Evolutionary conservation across 2,888 invertebrate species (phyloP).

Genomic region (Coleophora deauratella): DNA sequence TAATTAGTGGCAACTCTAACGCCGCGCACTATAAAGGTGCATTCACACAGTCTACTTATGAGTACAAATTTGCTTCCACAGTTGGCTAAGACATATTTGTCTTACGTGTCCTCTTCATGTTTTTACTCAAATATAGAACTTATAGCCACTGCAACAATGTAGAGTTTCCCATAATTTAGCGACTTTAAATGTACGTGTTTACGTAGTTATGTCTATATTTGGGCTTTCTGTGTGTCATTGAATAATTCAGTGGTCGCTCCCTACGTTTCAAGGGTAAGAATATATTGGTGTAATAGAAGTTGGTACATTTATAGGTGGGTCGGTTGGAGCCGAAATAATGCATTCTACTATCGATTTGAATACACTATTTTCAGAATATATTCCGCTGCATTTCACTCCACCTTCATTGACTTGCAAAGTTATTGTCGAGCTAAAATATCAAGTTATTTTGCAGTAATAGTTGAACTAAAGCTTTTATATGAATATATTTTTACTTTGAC

Average conservation of each 20-base stretch:
- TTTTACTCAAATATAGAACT: slow-evolving; percentile 57
- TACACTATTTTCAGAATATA: slow-evolving; percentile 24
- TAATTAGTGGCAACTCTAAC: slow-evolving; percentile 51
- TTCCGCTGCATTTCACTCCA: slow-evolving; percentile 2
- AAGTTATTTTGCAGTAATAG: background rate
- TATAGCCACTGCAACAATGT: slow-evolving; percentile 37
- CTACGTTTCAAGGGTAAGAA: slow-evolving; percentile 70
- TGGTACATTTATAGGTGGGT: slow-evolving; percentile 33
- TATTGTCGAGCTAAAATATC: background rate
- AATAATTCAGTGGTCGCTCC: slow-evolving; percentile 71
- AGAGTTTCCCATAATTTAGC: slow-evolving; percentile 40
- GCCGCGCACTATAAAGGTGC: slow-evolving; percentile 50
- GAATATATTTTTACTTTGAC: background rate
- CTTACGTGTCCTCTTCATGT: slow-evolving; percentile 50
- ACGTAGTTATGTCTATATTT: slow-evolving; percentile 65
- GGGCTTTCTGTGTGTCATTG: slow-evolving; percentile 68
- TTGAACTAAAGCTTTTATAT: no score
- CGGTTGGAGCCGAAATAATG: slow-evolving; percentile 33
- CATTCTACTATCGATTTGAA: slow-evolving; percentile 38
- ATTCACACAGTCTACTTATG: slow-evolving; percentile 60
- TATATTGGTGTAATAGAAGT: slow-evolving; percentile 49
- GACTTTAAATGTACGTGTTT: slow-evolving; percentile 34
- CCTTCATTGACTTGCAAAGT: background rate
- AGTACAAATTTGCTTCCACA: slow-evolving; percentile 61
- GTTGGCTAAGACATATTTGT: slow-evolving; percentile 64